These are phyloP conservation scores for Phorcus lineatus DNA, from an alignment of 2,888 invertebrate genomes.

Conservation along the genomic window DNA sequence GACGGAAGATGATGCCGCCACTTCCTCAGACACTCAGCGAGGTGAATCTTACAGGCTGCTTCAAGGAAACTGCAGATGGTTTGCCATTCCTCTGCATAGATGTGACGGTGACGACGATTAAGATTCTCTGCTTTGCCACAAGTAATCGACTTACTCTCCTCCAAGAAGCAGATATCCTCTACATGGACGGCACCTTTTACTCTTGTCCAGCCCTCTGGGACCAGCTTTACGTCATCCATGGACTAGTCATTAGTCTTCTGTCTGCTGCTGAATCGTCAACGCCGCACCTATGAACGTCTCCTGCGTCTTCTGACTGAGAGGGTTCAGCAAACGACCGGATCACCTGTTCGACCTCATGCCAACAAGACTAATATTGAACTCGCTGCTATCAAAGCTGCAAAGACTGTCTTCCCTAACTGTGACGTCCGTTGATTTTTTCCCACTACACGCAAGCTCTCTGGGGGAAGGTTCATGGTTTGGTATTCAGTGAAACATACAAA, in stretches of 20 bases:
- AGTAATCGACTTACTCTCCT: not conserved
- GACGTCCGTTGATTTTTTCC: not conserved
- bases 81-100: not conserved
- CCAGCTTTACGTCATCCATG: no score
- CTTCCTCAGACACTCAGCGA: not conserved
- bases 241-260: no score
- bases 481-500: not conserved
- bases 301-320: no score
- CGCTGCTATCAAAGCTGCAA: no score
- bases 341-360: no score
- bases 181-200: no score
- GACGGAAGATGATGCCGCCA: not conserved
- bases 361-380: no score
- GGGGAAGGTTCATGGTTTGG: not conserved
- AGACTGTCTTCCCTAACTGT: no score
- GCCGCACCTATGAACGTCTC: no score
- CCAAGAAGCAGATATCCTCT: not conserved
- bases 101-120: not conserved
- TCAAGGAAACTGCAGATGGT: not conserved
- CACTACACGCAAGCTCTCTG: not conserved
- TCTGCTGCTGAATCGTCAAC: no score
- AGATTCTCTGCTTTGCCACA: not conserved
- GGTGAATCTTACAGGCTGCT: not conserved
- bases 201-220: no score
- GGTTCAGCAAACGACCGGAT: no score